phyloP scores from a whole-genome alignment of 2,797 vertebrate species.

The Emydoidea blandingii region DNA sequence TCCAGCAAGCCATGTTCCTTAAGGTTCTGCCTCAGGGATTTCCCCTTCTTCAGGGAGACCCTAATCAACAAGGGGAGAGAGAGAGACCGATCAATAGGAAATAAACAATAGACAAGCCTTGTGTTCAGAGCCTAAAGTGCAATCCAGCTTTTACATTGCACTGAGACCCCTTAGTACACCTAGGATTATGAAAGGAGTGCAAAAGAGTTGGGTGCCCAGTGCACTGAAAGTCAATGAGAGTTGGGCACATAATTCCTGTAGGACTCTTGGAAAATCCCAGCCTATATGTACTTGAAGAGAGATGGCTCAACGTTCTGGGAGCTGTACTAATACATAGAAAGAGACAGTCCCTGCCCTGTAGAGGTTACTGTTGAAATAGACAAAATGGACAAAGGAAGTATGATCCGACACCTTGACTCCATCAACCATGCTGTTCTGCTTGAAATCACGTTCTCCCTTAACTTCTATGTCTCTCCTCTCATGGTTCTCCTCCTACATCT shows the following conservation, averaged over 20 bases:
- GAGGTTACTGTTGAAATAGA: neutral
- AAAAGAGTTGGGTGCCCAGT: neutral
- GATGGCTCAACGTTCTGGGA: neutral
- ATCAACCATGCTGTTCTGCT: neutral
- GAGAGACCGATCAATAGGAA: rapidly evolving
- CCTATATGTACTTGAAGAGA: neutral
- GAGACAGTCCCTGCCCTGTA: neutral
- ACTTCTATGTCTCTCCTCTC: neutral
- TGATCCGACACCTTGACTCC: neutral
- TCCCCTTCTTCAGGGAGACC: constrained; percentile 81
- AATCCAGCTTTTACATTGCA: neutral
- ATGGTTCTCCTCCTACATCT: neutral
- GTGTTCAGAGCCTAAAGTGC: rapidly evolving
- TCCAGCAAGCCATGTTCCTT: constrained; percentile 81
- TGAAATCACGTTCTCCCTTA: neutral
- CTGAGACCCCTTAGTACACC: neutral
- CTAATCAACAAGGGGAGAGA: constrained; percentile 61
- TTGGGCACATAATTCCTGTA: too few relatives aligned
- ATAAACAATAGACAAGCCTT: neutral
- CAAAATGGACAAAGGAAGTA: neutral
- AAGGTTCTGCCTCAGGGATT: constrained; percentile 81
- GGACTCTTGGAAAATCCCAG: neutral
- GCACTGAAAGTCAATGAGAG: rapidly evolving
- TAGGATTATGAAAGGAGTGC: neutral
- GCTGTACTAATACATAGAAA: neutral